Conservation (phyloP, 2,797 vertebrate genomes). For the Molothrus ater region DNA sequence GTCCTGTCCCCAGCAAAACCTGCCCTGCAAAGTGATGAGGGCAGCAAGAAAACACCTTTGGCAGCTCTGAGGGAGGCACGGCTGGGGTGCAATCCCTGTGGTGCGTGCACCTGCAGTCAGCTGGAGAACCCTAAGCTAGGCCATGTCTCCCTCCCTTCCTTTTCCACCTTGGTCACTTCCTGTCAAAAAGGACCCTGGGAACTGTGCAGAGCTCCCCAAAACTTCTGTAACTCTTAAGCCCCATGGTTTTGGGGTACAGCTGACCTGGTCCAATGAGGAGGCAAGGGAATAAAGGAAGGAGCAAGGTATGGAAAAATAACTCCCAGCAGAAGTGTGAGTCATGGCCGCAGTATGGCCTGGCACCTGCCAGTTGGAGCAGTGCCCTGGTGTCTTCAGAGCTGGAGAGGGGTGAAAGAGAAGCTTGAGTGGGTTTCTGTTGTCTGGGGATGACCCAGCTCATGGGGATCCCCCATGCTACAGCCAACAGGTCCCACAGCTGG, state of each 20-base stretch:
- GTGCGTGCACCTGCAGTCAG: fast-evolving
- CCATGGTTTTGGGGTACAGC: neutral
- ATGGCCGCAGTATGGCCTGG: neutral
- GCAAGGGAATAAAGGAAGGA: neutral
- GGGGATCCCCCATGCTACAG: neutral
- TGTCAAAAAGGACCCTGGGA: neutral
- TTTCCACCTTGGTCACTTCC: neutral
- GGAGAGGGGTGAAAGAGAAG: neutral
- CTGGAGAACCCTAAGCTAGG: neutral
- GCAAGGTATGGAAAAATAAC: neutral
- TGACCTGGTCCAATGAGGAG: neutral
- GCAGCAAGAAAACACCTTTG: neutral
- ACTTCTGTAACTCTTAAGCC: neutral
- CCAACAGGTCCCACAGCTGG: neutral
- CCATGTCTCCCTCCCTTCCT: neutral
- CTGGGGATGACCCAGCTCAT: neutral
- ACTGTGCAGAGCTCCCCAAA: neutral
- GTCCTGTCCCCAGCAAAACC: neutral
- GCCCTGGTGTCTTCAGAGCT: neutral
- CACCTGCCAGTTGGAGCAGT: fast-evolving
- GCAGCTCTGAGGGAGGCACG: neutral
- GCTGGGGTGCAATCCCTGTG: neutral
- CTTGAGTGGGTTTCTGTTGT: neutral
- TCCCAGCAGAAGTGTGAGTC: neutral
- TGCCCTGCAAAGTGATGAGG: neutral